Evolutionary conservation across 1,140 invertebrate species (phyloP).

Genomic region (Danaus plexippus): DNA sequence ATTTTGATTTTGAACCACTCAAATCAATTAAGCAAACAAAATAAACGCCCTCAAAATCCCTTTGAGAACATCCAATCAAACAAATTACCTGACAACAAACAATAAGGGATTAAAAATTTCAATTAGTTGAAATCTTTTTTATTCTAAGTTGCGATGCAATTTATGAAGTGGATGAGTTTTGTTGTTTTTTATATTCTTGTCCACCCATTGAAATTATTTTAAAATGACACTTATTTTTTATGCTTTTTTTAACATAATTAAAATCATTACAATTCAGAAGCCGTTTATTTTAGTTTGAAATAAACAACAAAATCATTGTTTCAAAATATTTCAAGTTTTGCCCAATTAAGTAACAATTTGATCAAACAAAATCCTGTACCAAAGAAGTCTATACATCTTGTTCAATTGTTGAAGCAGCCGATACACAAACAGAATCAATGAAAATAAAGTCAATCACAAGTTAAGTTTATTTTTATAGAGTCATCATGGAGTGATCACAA

Average conservation of each 20-base stretch:
- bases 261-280: no score
- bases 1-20: slow-evolving; percentile 4
- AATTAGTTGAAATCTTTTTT: slow-evolving; percentile 19
- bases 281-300: no score
- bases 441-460: slow-evolving; percentile 48
- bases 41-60: slow-evolving; percentile 3
- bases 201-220: no score
- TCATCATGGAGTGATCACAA: slow-evolving; percentile 52
- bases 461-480: slow-evolving; percentile 44
- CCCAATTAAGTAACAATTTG: no score
- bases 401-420: slow-evolving; percentile 9
- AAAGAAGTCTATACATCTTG: no score
- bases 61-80: slow-evolving; percentile 15
- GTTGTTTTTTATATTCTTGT: no score
- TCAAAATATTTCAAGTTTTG: no score
- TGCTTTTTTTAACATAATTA: no score
- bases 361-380: no score
- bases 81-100: slow-evolving; percentile 15
- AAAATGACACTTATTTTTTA: no score
- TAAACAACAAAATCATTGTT: no score
- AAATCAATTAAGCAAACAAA: slow-evolving; percentile 7
- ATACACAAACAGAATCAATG: slow-evolving; percentile 51
- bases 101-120: slow-evolving; percentile 18
- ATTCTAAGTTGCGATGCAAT: slow-evolving; percentile 10
- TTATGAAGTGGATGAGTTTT: slow-evolving; percentile 8